These are phyloP conservation scores for Lytechinus pictus DNA, from an alignment of 35 echinoderm and acorn worm genomes.

Conservation along the genomic window DNA sequence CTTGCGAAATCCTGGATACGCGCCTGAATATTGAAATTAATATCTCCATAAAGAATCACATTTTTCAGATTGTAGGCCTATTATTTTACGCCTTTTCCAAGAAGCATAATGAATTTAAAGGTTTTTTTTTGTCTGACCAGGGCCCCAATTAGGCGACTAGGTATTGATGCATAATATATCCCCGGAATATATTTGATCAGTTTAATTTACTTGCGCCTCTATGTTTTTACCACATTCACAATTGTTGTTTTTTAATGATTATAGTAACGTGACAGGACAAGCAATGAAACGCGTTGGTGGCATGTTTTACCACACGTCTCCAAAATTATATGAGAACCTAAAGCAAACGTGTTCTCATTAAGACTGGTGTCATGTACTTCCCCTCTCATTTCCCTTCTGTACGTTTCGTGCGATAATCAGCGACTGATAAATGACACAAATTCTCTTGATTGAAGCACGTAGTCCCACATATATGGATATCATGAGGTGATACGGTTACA, in stretches of 20 bases:
- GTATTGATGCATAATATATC: too few species aligned
- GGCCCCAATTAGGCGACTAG: too few species aligned
- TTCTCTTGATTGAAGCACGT: not conserved
- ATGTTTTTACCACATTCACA: not conserved
- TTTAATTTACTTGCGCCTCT: too few species aligned
- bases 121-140: too few species aligned
- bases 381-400: not conserved
- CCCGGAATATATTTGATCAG: too few species aligned
- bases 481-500: not conserved
- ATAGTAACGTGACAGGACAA: not conserved
- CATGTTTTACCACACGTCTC: not conserved
- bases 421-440: not conserved
- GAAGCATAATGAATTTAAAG: too few species aligned
- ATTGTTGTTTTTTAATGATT: not conserved
- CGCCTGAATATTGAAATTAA: too few species aligned
- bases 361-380: not conserved
- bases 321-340: not conserved
- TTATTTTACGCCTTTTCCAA: too few species aligned
- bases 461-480: not conserved
- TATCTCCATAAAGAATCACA: too few species aligned
- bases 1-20: too few species aligned
- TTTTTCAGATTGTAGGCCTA: too few species aligned
- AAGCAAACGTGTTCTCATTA: not conserved
- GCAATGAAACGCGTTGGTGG: not conserved
- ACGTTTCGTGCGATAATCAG: not conserved